These are phyloP conservation scores for Sebastiscus albofasciatus DNA, from an alignment of 2,797 vertebrate species.

Conservation along the genomic window DNA sequence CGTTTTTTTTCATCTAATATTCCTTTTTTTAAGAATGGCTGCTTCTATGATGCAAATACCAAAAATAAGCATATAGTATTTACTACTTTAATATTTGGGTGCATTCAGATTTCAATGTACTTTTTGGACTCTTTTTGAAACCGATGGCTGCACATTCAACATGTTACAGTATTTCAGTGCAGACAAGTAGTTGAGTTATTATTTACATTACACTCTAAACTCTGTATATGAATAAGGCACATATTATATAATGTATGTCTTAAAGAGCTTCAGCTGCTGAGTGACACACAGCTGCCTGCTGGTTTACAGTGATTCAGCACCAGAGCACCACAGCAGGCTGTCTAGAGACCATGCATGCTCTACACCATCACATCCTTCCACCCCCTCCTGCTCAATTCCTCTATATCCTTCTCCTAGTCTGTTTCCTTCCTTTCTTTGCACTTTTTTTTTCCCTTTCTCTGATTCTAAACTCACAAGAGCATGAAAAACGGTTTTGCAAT, in stretches of 20 bases:
- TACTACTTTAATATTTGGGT: neutral
- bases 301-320: slow-evolving; percentile 39
- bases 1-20: neutral
- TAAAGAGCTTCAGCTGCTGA: slow-evolving; percentile 3
- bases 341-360: slow-evolving; percentile 40
- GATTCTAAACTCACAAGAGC: neutral
- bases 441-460: neutral
- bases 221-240: neutral
- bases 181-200: neutral
- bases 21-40: neutral
- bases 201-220: neutral
- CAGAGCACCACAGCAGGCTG: slow-evolving; percentile 36
- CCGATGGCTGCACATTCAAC: neutral
- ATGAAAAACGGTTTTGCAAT: neutral
- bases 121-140: neutral
- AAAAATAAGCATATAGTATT: neutral
- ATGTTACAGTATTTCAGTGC: neutral
- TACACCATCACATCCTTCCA: slow-evolving; percentile 40
- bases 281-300: slow-evolving; percentile 32
- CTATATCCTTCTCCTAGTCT: neutral
- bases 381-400: neutral
- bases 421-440: slow-evolving; percentile 4
- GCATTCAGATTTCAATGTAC: neutral
- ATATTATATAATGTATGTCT: neutral
- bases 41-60: neutral